Evolutionary conservation across 2,888 invertebrate genomes (phyloP).

Genomic region (Eupithecia pulchellata): DNA sequence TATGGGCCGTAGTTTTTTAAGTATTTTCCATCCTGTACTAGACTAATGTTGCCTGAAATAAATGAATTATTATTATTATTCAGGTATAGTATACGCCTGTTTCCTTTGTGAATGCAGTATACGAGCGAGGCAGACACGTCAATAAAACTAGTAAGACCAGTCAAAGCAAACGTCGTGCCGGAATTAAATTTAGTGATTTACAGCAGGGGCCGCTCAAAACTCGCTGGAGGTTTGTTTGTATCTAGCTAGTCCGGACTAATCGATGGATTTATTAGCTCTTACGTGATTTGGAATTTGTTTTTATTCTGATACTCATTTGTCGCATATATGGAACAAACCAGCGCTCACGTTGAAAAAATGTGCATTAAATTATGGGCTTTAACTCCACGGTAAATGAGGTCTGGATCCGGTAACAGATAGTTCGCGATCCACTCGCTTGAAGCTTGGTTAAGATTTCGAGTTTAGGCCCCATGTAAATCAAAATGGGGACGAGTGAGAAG

Average conservation of each 20-base stretch:
- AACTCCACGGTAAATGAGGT: too few relatives aligned
- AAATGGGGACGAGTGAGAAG: too few relatives aligned
- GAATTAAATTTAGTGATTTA: conserved; percentile 72
- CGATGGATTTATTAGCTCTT: neutral
- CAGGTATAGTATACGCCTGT: neutral
- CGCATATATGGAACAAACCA: neutral
- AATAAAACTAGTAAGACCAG: conserved; percentile 53
- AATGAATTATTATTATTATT: neutral
- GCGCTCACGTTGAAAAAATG: too few relatives aligned
- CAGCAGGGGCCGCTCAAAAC: conserved; percentile 48
- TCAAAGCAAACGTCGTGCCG: conserved; percentile 56
- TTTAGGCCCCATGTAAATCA: too few relatives aligned
- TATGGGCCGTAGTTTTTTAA: too few relatives aligned
- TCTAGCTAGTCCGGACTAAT: neutral
- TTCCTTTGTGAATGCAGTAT: conserved; percentile 19
- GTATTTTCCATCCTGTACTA: too few relatives aligned
- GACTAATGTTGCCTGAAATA: too few relatives aligned
- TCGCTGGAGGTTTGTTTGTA: conserved; percentile 43
- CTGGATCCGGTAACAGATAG: too few relatives aligned
- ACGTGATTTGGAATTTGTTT: neutral
- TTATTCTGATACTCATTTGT: neutral
- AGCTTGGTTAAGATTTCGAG: too few relatives aligned
- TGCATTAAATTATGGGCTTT: too few relatives aligned
- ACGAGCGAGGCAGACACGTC: conserved; percentile 41
- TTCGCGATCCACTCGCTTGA: too few relatives aligned